Evolutionary conservation across 1,140 invertebrate species (phyloP).

Genomic region (Pseudomyrmex cubaensis): DNA sequence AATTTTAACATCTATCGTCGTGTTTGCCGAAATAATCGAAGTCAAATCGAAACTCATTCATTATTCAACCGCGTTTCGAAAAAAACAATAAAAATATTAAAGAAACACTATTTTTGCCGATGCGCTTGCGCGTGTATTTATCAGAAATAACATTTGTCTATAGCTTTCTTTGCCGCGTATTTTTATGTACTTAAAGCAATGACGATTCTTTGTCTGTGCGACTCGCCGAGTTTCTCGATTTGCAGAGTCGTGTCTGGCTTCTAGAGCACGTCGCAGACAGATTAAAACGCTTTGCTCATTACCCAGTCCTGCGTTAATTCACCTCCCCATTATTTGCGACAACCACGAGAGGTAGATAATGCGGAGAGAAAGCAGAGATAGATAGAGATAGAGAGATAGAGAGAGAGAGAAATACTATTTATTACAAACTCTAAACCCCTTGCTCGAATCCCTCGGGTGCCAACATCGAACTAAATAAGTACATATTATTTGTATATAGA

Average conservation of each 20-base stretch:
- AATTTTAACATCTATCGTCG: neutral
- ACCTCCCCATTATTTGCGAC: conserved; percentile 38
- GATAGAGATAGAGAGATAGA: too few relatives aligned
- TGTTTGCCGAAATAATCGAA: neutral
- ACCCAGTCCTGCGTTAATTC: conserved; percentile 59
- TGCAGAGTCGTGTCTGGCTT: neutral
- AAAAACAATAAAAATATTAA: too few relatives aligned
- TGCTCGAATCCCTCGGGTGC: conserved; percentile 13
- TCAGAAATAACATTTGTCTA: too few relatives aligned
- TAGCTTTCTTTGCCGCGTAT: neutral
- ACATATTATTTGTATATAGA: conserved; percentile 23
- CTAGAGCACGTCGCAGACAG: conserved; percentile 16
- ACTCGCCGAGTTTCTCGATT: conserved; percentile 7
- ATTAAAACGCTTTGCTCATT: conserved; percentile 60
- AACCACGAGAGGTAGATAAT: conserved; percentile 28
- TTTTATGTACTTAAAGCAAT: conserved; percentile 11
- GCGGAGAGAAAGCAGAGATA: conserved; percentile 1
- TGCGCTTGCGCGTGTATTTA: too few relatives aligned
- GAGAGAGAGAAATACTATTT: conserved; percentile 24
- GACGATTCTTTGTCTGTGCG: neutral
- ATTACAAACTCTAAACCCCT: conserved; percentile 26
- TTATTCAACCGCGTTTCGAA: neutral
- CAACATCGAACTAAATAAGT: conserved; percentile 17
- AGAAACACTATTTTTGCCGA: too few relatives aligned
- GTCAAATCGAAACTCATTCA: neutral